Conservation (phyloP, 2,888 invertebrate species). For the Cryptosula pallasiana region DNA sequence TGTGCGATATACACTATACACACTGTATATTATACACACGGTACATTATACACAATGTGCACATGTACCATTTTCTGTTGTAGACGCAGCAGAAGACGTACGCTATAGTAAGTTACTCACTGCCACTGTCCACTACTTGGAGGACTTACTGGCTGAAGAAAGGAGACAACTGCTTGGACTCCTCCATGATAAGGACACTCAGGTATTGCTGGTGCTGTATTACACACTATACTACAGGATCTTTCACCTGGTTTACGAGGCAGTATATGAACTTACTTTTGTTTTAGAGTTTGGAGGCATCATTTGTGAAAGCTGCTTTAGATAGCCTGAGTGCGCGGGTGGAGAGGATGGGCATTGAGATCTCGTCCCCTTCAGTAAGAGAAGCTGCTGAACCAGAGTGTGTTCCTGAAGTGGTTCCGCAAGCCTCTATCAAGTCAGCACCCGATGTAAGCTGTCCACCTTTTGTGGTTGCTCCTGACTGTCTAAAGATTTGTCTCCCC, state of each 20-base stretch:
- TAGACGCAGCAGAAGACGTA: conserved; percentile 36
- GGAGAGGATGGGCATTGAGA: neutral
- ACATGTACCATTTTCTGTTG: conserved; percentile 26
- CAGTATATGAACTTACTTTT: no score
- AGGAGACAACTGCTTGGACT: neutral
- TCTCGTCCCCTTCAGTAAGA: neutral
- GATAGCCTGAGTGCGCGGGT: conserved; percentile 37
- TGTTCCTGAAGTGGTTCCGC: neutral
- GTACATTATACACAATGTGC: conserved; percentile 30
- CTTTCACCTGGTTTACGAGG: no score
- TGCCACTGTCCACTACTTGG: conserved; percentile 35
- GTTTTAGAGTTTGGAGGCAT: conserved; percentile 64
- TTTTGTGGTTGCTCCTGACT: no score
- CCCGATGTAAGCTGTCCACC: no score
- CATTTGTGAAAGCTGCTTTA: conserved; percentile 79
- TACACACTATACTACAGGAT: no score
- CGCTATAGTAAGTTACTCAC: conserved; percentile 63
- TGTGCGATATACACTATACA: neutral
- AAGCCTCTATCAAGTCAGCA: neutral
- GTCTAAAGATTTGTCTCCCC: no score
- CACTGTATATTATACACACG: neutral
- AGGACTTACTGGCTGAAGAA: conserved; percentile 25
- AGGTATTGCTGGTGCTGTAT: neutral
- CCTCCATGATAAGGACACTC: neutral
- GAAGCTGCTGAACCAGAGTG: neutral